phyloP scores from a whole-genome alignment of 2,113 vertebrate species.

The Rhinichthys klamathensis region DNA sequence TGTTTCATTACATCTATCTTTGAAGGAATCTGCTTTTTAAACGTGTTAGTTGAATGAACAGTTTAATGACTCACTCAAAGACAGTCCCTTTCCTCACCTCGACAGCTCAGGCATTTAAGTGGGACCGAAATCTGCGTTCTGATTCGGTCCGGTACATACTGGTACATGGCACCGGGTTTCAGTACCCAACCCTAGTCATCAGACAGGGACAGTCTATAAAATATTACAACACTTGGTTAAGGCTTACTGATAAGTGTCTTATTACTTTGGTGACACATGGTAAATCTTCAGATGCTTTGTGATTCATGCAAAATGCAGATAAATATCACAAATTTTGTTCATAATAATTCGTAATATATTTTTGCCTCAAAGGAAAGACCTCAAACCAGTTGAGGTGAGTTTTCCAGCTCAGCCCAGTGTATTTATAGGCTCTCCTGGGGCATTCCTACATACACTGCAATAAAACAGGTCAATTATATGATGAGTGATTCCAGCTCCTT shows the following conservation, averaged over 20 bases:
- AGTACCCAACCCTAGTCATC: neutral
- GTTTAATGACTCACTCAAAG: too few relatives aligned
- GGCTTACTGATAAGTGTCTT: neutral
- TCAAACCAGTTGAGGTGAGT: conserved; percentile 28
- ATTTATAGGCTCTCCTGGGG: conserved; percentile 46
- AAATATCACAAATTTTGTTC: conserved; percentile 24
- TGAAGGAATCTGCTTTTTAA: too few relatives aligned
- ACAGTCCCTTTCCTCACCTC: too few relatives aligned
- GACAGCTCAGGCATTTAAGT: too few relatives aligned
- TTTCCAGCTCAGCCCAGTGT: conserved; percentile 25
- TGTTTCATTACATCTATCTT: too few relatives aligned
- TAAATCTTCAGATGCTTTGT: conserved; percentile 32
- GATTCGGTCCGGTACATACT: too few relatives aligned
- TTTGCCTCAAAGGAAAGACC: neutral
- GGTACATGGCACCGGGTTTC: too few relatives aligned
- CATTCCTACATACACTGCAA: conserved; percentile 43
- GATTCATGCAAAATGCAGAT: conserved; percentile 26
- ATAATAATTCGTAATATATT: too few relatives aligned
- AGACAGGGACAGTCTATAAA: neutral
- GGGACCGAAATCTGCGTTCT: too few relatives aligned
- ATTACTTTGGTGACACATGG: neutral
- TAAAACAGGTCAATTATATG: conserved; percentile 49
- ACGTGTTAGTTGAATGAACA: too few relatives aligned
- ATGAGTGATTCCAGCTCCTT: conserved; percentile 33
- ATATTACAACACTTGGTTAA: neutral